Base-by-base conservation (phyloP, 35 echinoderm and acorn worm species). In the Lytechinus variegatus region DNA sequence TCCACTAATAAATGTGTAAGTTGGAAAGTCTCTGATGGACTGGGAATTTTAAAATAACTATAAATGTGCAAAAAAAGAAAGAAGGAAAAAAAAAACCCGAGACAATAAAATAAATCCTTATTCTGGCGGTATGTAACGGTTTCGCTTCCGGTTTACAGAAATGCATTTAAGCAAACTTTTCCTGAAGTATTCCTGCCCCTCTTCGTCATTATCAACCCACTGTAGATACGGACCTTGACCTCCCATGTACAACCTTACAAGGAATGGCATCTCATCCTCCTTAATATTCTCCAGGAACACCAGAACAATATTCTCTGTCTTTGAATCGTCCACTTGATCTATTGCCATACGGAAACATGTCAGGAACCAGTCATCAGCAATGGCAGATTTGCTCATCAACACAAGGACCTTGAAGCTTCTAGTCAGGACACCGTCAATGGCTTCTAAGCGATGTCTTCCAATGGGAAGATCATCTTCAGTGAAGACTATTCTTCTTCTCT, bases 321-420 rank as follows among this genome's bases (percentile, higher is more conserved):
- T 28, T 5, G 52, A 21, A 90, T 90, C 88, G 52, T 29, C 52
- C 29, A 90, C 52, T 44, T 90, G 29, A 53, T 89, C 87, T 9
- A 89, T 11, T 33, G 87, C 52, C 87, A 89, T 33, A 12, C 87
- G 87, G 28, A 89, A 33, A 33, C 52, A 52, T 10, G 1, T 51
- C 87, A 33, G 10, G 51, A 89, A 89, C 87, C 87, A 89, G 52
- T 51, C 28, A 53, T 89, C 87, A 33, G 28, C 87, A 9, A 27
- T 12, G 7, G 87, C 87, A 12, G 87, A 3, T 52, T 89, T 51
- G 19, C 87, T 89, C 28, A 89, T 5, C 19, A 89, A 33, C 19
- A 89, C 87, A 89, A 89, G 10, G 9, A 53, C 51, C 52, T 89
- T 89, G 51, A 52, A 89, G 87, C 87, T 89, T 33, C 28, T 89